These are phyloP conservation scores for Gallinago stenura DNA, from an alignment of 2,797 vertebrate genomes.

Conservation along the genomic window DNA sequence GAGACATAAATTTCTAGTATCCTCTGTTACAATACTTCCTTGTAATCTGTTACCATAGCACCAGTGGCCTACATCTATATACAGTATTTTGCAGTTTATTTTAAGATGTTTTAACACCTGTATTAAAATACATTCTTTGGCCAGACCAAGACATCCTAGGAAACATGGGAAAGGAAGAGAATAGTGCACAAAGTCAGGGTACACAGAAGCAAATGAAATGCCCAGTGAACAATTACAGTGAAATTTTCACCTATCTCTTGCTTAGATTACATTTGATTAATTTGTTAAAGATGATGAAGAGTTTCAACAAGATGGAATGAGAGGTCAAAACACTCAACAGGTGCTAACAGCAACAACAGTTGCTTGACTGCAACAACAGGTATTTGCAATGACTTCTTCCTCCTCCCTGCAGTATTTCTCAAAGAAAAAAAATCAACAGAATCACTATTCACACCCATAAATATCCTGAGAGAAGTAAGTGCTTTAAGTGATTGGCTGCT, in stretches of 20 bases:
- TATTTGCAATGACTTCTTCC: background rate
- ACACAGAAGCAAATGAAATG: background rate
- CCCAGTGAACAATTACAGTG: background rate
- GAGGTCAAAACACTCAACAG: background rate
- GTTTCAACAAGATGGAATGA: background rate
- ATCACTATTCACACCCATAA: background rate
- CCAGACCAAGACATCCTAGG: background rate
- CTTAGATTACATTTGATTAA: background rate
- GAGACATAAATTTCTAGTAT: background rate
- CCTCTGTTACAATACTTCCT: background rate
- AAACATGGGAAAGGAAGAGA: background rate
- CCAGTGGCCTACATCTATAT: background rate
- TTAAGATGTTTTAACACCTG: background rate
- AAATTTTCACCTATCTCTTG: background rate
- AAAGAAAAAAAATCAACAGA: background rate
- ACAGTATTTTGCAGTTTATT: background rate
- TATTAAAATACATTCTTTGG: background rate
- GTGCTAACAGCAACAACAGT: background rate
- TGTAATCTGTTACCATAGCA: background rate
- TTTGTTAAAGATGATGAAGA: background rate
- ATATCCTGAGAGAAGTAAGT: background rate
- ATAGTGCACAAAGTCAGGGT: background rate
- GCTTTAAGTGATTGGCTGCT: background rate
- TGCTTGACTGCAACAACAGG: fast-evolving
- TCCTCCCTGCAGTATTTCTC: background rate